Percentiles rank a stretch among this genome's conserved stretches.
phyloP scores from a whole-genome alignment of 2,888 invertebrate species.

The Microplitis deprimator region DNA sequence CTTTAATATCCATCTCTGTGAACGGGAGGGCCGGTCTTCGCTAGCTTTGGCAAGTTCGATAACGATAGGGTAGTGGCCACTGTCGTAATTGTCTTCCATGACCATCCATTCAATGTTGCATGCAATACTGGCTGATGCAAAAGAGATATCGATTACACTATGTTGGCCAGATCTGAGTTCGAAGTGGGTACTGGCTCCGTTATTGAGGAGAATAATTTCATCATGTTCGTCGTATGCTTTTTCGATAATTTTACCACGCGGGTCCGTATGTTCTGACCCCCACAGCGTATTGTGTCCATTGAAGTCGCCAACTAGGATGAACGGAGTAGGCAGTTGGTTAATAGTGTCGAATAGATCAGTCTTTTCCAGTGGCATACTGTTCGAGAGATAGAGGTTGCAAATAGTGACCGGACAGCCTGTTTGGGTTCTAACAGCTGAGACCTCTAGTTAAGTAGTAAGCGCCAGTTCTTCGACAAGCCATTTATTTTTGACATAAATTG shows the following conservation, averaged over 20 bases:
- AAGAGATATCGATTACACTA: not conserved
- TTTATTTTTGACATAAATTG: slow-evolving; percentile 35
- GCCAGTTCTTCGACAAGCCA: too few species aligned
- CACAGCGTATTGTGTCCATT: not conserved
- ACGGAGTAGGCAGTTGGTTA: not conserved
- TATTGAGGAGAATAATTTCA: not conserved
- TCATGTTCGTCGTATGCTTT: not conserved
- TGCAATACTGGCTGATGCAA: not conserved
- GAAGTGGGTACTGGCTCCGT: not conserved
- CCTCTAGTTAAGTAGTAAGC: too few species aligned
- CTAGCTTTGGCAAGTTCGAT: not conserved
- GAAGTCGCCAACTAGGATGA: not conserved
- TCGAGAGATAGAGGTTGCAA: too few species aligned
- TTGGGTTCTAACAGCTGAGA: too few species aligned
- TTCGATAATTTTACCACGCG: not conserved
- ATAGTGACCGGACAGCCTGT: too few species aligned
- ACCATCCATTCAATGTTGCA: not conserved
- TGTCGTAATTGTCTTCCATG: not conserved
- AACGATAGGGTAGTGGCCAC: not conserved
- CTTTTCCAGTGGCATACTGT: too few species aligned
- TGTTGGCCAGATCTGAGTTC: not conserved
- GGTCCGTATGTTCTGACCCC: too few species aligned
- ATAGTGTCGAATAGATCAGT: too few species aligned
- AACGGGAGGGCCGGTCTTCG: not conserved
- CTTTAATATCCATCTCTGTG: not conserved